Percentiles rank a stretch among this genome's conserved stretches.
Evolutionary conservation across 2,797 vertebrate species (phyloP).

Genomic region (Urocyon cinereoargenteus): DNA sequence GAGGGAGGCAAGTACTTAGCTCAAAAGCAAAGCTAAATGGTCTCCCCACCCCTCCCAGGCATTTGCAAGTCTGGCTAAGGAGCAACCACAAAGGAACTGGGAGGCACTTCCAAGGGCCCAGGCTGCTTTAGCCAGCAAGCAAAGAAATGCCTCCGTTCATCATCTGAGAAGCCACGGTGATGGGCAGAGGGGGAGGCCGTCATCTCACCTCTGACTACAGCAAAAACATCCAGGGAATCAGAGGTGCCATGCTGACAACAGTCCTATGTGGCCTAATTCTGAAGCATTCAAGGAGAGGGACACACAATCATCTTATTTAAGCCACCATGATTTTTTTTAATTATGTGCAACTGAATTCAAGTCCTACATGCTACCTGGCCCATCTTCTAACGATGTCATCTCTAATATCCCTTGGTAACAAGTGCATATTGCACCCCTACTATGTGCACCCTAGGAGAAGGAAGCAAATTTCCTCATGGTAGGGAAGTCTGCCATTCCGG

Average conservation of each 20-base stretch:
- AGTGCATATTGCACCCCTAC: background rate
- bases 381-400: background rate
- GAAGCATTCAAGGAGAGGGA: background rate
- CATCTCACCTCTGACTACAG: background rate
- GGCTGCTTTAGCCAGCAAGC: too few species aligned
- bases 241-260: background rate
- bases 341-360: background rate
- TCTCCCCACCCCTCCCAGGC: too few species aligned
- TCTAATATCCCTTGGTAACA: background rate
- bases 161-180: background rate
- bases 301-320: background rate
- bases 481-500: background rate
- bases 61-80: too few species aligned
- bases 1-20: background rate
- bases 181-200: background rate
- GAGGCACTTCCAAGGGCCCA: too few species aligned
- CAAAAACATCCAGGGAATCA: background rate
- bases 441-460: background rate
- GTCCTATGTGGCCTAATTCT: background rate
- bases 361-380: background rate
- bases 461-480: background rate
- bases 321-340: background rate
- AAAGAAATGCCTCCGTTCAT: too few species aligned
- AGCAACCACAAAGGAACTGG: too few species aligned
- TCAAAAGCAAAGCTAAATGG: background rate